Evolutionary conservation across 2,113 vertebrate genomes (phyloP).

Genomic region (Ceuthmochares aereus): DNA sequence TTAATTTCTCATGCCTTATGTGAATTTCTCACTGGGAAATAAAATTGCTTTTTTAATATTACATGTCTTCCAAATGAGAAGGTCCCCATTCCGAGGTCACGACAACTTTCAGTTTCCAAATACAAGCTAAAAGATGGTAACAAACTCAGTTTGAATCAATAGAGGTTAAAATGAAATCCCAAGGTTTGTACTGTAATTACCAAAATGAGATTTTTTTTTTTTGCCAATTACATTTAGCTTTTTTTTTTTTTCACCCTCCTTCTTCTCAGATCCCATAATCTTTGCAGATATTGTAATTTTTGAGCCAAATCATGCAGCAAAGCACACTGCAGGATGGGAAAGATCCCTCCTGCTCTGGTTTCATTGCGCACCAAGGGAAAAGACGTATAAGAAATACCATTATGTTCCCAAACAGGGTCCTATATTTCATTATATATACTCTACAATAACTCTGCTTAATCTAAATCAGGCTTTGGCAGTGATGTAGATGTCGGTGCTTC

Average conservation of each 20-base stretch:
- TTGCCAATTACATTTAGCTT: not conserved
- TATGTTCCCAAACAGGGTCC: not conserved
- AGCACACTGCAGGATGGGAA: not conserved
- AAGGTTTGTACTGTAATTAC: not conserved
- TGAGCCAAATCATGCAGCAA: not conserved
- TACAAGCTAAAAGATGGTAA: not conserved
- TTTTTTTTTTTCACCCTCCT: not conserved
- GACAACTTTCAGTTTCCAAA: not conserved
- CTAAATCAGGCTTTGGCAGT: not conserved
- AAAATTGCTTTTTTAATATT: not conserved
- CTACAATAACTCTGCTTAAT: not conserved
- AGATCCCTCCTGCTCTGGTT: not conserved
- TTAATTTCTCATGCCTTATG: not conserved
- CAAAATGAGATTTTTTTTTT: not conserved
- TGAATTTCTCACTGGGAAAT: not conserved
- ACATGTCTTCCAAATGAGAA: not conserved
- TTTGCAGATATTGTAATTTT: not conserved
- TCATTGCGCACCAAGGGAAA: not conserved
- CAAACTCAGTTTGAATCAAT: not conserved
- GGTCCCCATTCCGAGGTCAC: not conserved
- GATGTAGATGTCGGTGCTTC: not conserved
- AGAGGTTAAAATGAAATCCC: not conserved
- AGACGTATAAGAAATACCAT: not conserved
- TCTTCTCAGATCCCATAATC: not conserved
- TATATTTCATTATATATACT: not conserved